Evolutionary conservation across 1,140 invertebrate species (phyloP), one percentile per base, ranked within the genome.

Genomic region (Sinella curviseta): DNA sequence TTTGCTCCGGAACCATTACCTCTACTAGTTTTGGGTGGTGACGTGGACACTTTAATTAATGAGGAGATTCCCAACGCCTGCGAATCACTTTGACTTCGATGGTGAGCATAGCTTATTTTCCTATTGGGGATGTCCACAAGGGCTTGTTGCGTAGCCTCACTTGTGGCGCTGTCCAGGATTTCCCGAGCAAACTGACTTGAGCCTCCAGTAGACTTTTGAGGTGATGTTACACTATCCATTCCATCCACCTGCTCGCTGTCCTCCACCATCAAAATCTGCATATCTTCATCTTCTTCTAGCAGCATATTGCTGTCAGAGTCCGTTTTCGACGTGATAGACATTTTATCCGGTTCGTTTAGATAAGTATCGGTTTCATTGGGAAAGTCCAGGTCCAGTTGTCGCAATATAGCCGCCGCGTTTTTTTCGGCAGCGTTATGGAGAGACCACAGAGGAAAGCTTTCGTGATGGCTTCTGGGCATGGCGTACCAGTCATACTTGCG

Each of bases 401-500:
- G 65, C 3, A 70, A 2, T 26, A 65, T 14, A 8, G 57, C 57
- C 1, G 30, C 26, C 8, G 31, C 31, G 28, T 3, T 12, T 24
- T 33, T 70, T 30, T 70, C 65, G 26, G 65, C 65, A 70, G 31
- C 31, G 57, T 65, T 65, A n/a, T 70, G 26, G 31, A 70, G 26
- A 30, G 26, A 74, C 83, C 83, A 84, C 30, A 84, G 60, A 1
- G 83, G 81, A 33, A 79, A 81, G 14, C n/a, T 39, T 74, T 83
- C 82, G 57, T 82, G 82, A 76, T 84, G 83, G 77, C 67, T 83
- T 77, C 83, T 24, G 20, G 82, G 82, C 80, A 84, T 81, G 20
- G 80, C 80, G 73, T 79, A 70, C 81, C 81, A 84, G 20, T 1
- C 91, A 93, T 85, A 88, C 84, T 92, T 89, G 17, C 90, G 88